Evolutionary conservation across 2,888 invertebrate species (phyloP).

Genomic region (Nomada fucata): DNA sequence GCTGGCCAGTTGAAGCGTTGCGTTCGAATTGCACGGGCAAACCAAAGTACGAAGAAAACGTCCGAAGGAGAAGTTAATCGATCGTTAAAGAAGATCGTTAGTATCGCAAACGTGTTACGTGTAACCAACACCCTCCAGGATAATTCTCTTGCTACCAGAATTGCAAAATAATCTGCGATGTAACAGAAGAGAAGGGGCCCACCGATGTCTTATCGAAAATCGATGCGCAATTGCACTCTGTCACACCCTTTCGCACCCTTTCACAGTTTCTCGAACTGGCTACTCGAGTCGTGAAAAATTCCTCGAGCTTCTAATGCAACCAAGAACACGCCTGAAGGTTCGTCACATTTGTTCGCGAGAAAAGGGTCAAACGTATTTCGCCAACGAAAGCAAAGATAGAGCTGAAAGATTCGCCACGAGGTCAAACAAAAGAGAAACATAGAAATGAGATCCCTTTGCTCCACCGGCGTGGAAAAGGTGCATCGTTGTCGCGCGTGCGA

Average conservation of each 20-base stretch:
- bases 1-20: background rate
- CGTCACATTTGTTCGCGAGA: no score
- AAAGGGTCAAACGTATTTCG: no score
- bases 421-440: background rate
- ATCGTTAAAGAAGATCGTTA: background rate
- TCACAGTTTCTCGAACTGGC: conserved; percentile 13
- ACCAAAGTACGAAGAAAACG: background rate
- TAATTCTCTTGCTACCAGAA: background rate
- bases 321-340: background rate
- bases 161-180: no score
- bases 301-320: background rate
- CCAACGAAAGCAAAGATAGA: background rate
- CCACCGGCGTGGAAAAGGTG: background rate
- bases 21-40: background rate
- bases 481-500: background rate
- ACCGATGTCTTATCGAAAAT: no score
- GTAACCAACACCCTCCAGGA: background rate
- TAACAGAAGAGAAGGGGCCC: no score
- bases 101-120: conserved; percentile 2
- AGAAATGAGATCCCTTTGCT: background rate
- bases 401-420: background rate
- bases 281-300: background rate
- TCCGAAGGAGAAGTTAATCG: background rate
- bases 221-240: conserved; percentile 4
- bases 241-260: conserved; percentile 29